Evolutionary conservation across 1,140 invertebrate species (phyloP).

Genomic region (Belonocnema kinseyi): DNA sequence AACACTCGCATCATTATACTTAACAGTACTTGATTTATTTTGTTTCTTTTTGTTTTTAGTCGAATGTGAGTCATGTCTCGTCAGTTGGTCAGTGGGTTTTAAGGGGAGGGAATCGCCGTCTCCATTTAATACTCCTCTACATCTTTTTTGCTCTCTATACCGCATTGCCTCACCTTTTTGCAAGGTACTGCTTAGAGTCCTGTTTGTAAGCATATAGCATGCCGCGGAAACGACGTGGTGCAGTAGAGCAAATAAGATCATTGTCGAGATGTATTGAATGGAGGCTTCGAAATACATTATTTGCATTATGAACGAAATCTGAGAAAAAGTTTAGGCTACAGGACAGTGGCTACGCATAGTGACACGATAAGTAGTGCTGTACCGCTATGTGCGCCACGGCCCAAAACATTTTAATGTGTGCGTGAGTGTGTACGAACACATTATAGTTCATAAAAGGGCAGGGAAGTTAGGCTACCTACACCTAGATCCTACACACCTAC

Average conservation of each 20-base stretch:
- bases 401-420: slow-evolving; percentile 58
- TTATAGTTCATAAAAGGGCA: slow-evolving; percentile 55
- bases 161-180: no score
- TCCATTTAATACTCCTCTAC: not conserved
- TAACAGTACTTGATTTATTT: slow-evolving; percentile 66
- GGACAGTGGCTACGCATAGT: slow-evolving; percentile 65
- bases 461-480: slow-evolving; percentile 67
- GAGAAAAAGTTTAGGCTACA: slow-evolving; percentile 43
- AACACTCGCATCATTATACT: slow-evolving; percentile 79
- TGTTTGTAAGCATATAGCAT: no score
- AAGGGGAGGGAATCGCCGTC: not conserved
- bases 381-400: slow-evolving; percentile 69
- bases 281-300: not conserved
- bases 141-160: no score
- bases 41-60: slow-evolving; percentile 45
- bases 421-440: slow-evolving; percentile 56
- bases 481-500: slow-evolving; percentile 71
- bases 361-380: slow-evolving; percentile 71
- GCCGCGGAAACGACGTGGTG: no score
- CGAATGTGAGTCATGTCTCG: slow-evolving; percentile 20
- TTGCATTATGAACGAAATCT: not conserved
- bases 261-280: not conserved
- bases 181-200: no score
- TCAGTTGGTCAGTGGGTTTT: slow-evolving; percentile 12
- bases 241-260: no score